These are phyloP conservation scores for Dasysyrphus tricinctus DNA, from an alignment of 2,888 invertebrate genomes.

Conservation along the genomic window DNA sequence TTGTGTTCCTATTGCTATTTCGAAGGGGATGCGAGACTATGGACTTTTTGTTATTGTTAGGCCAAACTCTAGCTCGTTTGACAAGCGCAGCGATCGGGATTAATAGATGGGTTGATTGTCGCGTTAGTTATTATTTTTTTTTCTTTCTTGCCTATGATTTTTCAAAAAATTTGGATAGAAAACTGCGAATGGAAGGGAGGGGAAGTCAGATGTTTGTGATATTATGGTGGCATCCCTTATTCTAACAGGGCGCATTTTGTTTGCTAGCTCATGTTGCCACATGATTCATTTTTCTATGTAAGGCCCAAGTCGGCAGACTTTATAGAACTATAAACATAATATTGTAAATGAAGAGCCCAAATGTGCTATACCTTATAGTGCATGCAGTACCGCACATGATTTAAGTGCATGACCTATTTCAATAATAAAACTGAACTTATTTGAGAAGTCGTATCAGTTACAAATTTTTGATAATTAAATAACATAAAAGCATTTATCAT, in stretches of 20 bases:
- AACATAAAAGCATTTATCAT: too few relatives aligned
- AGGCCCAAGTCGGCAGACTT: too few relatives aligned
- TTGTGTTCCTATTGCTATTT: constrained; percentile 37
- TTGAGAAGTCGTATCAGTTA: too few relatives aligned
- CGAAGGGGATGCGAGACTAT: constrained; percentile 43
- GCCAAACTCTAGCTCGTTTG: constrained; percentile 57
- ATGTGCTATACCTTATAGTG: not conserved
- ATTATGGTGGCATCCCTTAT: constrained; percentile 8
- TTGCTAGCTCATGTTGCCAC: not conserved
- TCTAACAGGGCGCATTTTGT: not conserved
- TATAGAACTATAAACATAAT: not conserved
- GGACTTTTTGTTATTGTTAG: constrained; percentile 17
- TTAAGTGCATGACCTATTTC: not conserved
- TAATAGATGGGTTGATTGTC: constrained; percentile 66
- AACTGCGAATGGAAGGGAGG: constrained; percentile 4
- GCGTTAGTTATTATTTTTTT: constrained; percentile 59
- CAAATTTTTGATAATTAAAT: too few relatives aligned
- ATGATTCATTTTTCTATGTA: constrained; percentile 1
- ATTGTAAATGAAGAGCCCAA: not conserved
- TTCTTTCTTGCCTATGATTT: constrained; percentile 11
- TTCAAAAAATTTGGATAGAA: constrained; percentile 18
- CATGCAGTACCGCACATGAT: not conserved
- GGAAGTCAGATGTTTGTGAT: constrained; percentile 17
- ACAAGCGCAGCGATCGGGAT: constrained; percentile 55
- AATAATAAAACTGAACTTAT: not conserved